A percentile compares a stretch with the other conserved stretches of the same genome.
phyloP scores from a whole-genome alignment of 2,113 vertebrate species.

The Indicator indicator region DNA sequence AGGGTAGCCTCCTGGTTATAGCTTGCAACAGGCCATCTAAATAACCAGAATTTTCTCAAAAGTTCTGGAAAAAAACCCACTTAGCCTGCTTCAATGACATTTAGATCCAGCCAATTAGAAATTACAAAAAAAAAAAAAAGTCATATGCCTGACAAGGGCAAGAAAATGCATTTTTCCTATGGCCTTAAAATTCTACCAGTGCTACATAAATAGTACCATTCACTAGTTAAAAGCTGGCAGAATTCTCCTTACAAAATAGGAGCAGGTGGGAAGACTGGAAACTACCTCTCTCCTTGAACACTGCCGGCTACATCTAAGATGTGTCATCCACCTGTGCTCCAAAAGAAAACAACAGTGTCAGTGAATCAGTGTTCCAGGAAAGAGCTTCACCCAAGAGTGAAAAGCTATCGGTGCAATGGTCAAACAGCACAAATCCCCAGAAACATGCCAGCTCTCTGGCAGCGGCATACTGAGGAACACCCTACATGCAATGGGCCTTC shows the following conservation, averaged over 20 bases:
- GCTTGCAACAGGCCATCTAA: background rate
- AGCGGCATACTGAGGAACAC: background rate
- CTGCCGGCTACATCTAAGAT: background rate
- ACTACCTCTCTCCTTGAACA: background rate
- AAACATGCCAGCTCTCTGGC: background rate
- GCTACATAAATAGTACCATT: background rate
- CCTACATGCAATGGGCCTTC: fast-evolving
- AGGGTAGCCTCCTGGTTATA: background rate
- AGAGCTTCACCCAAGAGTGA: background rate
- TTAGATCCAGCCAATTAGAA: background rate
- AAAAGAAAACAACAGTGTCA: background rate
- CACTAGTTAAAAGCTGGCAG: background rate
- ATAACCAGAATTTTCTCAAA: background rate
- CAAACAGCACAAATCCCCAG: background rate
- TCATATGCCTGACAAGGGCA: background rate
- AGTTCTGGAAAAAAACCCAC: background rate
- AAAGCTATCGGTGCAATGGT: background rate
- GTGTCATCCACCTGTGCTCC: background rate
- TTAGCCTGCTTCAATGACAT: background rate
- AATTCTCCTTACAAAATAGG: background rate
- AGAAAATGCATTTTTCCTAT: background rate
- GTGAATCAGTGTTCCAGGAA: background rate
- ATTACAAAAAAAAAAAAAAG: background rate
- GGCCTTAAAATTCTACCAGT: background rate
- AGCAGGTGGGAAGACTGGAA: background rate